Evolutionary conservation across 2,797 vertebrate species (phyloP).

Genomic region (Okamejei kenojei): DNA sequence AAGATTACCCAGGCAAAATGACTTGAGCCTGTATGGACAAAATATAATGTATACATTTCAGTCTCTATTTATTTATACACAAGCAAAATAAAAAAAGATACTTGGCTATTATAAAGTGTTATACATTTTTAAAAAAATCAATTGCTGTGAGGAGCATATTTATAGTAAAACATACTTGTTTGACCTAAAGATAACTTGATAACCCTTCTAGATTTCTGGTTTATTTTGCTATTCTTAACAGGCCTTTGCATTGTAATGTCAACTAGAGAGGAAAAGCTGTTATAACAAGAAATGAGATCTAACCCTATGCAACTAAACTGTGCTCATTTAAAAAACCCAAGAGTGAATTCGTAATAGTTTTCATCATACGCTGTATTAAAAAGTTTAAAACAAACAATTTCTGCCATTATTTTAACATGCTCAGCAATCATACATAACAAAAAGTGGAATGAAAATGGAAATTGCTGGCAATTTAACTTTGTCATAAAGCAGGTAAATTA

Average conservation of each 20-base stretch:
- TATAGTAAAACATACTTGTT: background rate
- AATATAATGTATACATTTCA: too few relatives aligned
- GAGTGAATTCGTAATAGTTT: background rate
- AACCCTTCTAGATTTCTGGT: too few relatives aligned
- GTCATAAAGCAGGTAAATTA: background rate
- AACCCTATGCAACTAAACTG: background rate
- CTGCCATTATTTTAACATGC: background rate
- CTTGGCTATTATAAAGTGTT: too few relatives aligned
- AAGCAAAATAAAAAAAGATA: background rate
- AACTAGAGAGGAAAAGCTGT: background rate
- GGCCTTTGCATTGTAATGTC: background rate
- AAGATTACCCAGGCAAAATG: background rate
- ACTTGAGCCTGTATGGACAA: background rate
- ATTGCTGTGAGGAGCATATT: background rate
- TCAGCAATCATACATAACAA: background rate
- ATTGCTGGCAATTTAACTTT: background rate
- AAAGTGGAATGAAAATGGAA: background rate
- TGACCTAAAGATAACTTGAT: background rate
- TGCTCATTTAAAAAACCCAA: background rate
- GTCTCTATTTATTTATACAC: background rate
- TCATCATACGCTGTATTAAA: background rate
- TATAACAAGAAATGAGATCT: background rate
- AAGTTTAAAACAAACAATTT: background rate
- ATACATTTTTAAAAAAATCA: background rate
- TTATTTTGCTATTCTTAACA: background rate